Evolutionary conservation across 2,888 invertebrate species (phyloP).

Genomic region (Melanostoma scalare): DNA sequence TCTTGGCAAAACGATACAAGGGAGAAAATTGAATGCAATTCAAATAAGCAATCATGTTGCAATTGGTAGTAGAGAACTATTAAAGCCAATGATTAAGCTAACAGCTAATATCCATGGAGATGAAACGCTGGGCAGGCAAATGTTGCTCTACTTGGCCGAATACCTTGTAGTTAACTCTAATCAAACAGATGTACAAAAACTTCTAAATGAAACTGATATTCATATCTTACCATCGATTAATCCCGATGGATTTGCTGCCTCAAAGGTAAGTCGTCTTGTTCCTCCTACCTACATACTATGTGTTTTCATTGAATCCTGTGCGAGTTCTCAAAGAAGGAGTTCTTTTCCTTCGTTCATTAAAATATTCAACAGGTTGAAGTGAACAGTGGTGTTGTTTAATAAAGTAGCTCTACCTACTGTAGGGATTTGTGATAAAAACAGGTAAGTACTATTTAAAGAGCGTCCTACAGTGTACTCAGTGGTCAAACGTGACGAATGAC

Average conservation of each 20-base stretch:
- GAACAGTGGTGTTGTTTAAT: too few species aligned
- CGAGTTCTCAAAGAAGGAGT: too few species aligned
- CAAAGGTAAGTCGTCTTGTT: slow-evolving; percentile 84
- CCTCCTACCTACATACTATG: too few species aligned
- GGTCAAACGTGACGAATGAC: too few species aligned
- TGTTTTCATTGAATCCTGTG: background rate
- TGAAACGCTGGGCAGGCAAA: slow-evolving; percentile 92
- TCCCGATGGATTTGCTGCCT: slow-evolving; percentile 95
- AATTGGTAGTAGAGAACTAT: slow-evolving; percentile 80
- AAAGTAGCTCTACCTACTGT: too few species aligned
- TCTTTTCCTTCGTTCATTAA: background rate
- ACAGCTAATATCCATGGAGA: slow-evolving; percentile 98
- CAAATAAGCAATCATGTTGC: slow-evolving; percentile 88
- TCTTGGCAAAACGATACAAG: slow-evolving; percentile 92
- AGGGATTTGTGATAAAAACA: too few species aligned
- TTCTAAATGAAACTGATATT: slow-evolving; percentile 90
- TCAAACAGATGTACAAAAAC: slow-evolving; percentile 85
- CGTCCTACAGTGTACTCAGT: too few species aligned
- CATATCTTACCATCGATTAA: slow-evolving; percentile 98
- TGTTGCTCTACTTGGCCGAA: slow-evolving; percentile 91
- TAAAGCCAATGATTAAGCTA: slow-evolving; percentile 94
- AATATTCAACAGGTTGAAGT: background rate
- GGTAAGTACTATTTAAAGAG: too few species aligned
- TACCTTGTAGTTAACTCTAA: slow-evolving; percentile 90
- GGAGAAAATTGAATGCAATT: slow-evolving; percentile 87